phyloP scores from a whole-genome alignment of 2,888 invertebrate species.

The Drosophila atroscutellata region DNA sequence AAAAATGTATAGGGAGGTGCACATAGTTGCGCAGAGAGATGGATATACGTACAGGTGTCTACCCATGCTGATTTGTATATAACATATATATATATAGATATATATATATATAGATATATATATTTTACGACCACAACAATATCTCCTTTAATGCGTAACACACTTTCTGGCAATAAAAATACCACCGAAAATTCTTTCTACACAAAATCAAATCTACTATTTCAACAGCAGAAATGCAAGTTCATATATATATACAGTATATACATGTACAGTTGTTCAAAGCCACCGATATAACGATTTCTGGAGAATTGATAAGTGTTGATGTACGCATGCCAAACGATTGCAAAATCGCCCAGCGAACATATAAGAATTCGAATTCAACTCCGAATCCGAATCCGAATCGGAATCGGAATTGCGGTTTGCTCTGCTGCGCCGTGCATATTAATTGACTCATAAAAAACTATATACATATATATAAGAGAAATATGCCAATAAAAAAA shows the following conservation, averaged over 20 bases:
- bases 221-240: background rate
- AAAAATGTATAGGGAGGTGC: too few relatives aligned
- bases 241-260: background rate
- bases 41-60: too few relatives aligned
- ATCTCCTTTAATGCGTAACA: background rate
- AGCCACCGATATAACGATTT: background rate
- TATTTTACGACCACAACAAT: background rate
- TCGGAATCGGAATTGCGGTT: constrained; percentile 59
- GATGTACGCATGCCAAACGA: constrained; percentile 69
- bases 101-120: background rate
- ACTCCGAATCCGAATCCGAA: constrained; percentile 53
- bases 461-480: constrained; percentile 4
- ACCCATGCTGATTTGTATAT: background rate
- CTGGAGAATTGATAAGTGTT: constrained; percentile 61
- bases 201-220: background rate
- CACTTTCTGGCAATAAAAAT: background rate
- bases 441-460: constrained; percentile 73
- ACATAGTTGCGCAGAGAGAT: background rate
- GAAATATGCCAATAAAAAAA: constrained; percentile 72
- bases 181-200: background rate
- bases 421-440: constrained; percentile 49
- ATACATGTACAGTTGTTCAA: background rate
- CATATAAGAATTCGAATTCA: constrained; percentile 54
- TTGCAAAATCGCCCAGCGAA: constrained; percentile 55
- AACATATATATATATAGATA: background rate